Base-by-base conservation (phyloP, 2,888 invertebrate genomes). In the Parascotia fuliginaria region DNA sequence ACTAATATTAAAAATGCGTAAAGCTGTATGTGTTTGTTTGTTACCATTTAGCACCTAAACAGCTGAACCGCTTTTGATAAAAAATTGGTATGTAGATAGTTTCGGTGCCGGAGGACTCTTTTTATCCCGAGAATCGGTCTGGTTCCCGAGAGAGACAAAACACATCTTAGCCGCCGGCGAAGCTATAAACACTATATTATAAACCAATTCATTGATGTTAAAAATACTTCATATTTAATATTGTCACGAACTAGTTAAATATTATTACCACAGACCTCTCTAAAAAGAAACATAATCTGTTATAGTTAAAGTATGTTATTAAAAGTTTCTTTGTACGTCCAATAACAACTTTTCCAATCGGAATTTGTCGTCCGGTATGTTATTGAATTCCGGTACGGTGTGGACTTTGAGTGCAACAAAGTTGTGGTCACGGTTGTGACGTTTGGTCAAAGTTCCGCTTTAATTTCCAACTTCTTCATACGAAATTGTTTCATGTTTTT, bases 321-420 rank as follows among this genome's bases (percentile, higher is more conserved):
- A 29, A 29, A 29, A 50, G 44, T 44, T 50, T 32, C 15, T 11
- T 38, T 29, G 29, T 12, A 28, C 12, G 39, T 14, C 33, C 29
- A 34, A 33, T 40, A 39, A n/a, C 44, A 70, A 70, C 65, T 77
- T 77, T 77, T 73, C 65, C 77, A 73, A 78, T 78, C 70, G 66
- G 65, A 74, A 73, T 69, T 71, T 65, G 64, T 58, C 59, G 55
- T 61, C 46, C 48, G 42, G 62, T 54, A 63, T 67, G 63, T 68
- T 64, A 74, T 75, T 70, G 67, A 65, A 73, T 24, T 65, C 38
- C 60, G 51, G 31, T n/a, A 40, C 36, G 22, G 15, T 9, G 14
- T 7, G 12, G 24, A 59, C 41, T 66, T 65, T 11, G 52, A 14
- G 28, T 32, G 29, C 51, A 42, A 48, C 49, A 47, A 55, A 55